Base-by-base conservation (phyloP, 2,113 vertebrate species). In the Pongo pygmaeus region DNA sequence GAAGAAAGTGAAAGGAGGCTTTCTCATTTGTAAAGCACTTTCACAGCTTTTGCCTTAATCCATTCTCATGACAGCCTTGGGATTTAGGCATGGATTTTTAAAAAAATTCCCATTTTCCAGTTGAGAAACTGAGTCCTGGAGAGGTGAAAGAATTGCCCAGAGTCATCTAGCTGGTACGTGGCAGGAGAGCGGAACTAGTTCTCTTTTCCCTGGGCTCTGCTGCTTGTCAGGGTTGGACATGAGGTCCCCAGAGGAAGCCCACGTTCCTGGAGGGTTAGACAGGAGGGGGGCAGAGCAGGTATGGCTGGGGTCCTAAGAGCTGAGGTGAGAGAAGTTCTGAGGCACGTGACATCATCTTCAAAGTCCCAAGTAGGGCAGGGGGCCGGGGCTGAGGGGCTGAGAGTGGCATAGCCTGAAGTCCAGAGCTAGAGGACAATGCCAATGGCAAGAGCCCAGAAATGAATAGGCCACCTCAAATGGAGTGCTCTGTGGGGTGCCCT, bases 41-140 rank as follows among this genome's bases (percentile, higher is more conserved):
- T 91, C 86, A 78, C n/a, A 57, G 91, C 48, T 95, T 86, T 84
- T 70, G 80, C 55, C n/a, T 77, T 93, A 85, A 93, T 59, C 79
- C 69, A 46, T 83, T 91, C 75, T 93, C 64, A 35, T 2, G 48
- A 81, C 61, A 93, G 92, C 92, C 79, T 69, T 94, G 86, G 38
- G 86, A 96, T 38, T 79, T 46, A 55, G 27, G 50, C 70, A 78
- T 74, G 14, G 46, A 84, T 85, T 92, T 83, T 92, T 94, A 91
- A 64, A 57, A 59, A 32, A 95, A 92, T 55, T 25, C 77, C 86
- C 87, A 43, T 89, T 97, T 96, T 93, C 75, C 55, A 93, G 74
- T n/a, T 94, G 93, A 97, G 74, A 67, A 96, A 77, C 48, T 23
- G 70, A 95, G 95, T 32, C 69, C 59, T 70, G 55, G 43, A 70